Evolutionary conservation across 2,888 invertebrate genomes (phyloP).

Genomic region (Aporophyla nigra): DNA sequence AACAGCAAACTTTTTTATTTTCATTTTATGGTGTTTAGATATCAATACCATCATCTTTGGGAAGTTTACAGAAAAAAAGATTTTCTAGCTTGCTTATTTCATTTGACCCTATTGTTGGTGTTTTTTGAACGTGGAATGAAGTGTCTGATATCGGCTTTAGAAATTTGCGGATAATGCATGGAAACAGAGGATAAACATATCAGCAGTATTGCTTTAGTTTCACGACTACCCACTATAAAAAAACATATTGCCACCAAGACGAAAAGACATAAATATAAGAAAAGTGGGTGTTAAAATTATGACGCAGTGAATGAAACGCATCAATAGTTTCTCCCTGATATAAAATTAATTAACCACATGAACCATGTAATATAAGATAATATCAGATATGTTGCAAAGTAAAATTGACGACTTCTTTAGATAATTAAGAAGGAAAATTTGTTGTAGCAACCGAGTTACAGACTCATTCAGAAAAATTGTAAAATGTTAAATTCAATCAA

Average conservation of each 20-base stretch:
- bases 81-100: too few relatives aligned
- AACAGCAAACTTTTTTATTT: too few relatives aligned
- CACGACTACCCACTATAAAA: neutral
- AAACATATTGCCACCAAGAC: neutral
- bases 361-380: neutral
- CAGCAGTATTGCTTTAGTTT: constrained; percentile 3
- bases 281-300: neutral
- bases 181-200: neutral
- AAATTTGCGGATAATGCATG: neutral
- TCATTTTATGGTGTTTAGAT: too few relatives aligned
- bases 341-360: neutral
- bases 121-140: neutral
- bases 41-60: too few relatives aligned
- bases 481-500: neutral
- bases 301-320: neutral
- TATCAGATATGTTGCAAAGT: neutral
- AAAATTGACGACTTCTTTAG: neutral
- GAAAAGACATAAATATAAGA: neutral
- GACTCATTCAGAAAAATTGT: neutral
- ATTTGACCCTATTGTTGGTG: neutral
- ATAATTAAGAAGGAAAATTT: neutral
- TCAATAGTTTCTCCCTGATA: neutral
- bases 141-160: neutral
- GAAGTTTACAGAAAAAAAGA: too few relatives aligned
- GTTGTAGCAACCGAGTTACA: neutral